Percentiles rank a stretch among this genome's conserved stretches.
Conservation (phyloP, 2,888 invertebrate species). For the Limnephilus marmoratus region DNA sequence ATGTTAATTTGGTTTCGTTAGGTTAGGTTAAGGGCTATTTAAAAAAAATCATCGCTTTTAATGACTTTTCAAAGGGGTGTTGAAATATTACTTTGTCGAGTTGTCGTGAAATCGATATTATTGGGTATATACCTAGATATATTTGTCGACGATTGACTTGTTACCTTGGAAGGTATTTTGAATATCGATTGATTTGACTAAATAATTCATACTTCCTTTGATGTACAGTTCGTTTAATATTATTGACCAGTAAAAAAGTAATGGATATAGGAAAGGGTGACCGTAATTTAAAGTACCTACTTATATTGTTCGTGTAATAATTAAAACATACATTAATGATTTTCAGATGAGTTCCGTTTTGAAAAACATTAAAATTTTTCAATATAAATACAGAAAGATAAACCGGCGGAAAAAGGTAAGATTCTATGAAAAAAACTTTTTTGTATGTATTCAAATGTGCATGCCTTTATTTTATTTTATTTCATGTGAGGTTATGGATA, state of each 20-base stretch:
- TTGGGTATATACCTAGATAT: too few species aligned
- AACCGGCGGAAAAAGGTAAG: slow-evolving; percentile 22
- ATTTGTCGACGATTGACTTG: not conserved
- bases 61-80: too few species aligned
- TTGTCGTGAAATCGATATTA: too few species aligned
- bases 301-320: not conserved
- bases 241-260: not conserved
- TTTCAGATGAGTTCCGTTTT: slow-evolving; percentile 15
- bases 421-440: not conserved
- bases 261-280: not conserved
- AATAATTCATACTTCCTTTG: not conserved
- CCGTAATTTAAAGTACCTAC: not conserved
- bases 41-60: too few species aligned
- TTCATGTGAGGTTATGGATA: not conserved
- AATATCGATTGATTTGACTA: not conserved
- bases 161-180: not conserved
- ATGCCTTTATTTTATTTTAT: not conserved
- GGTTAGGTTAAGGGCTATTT: too few species aligned
- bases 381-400: slow-evolving; percentile 17
- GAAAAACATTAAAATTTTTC: not conserved
- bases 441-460: not conserved
- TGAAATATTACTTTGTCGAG: too few species aligned
- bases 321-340: not conserved
- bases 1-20: too few species aligned
- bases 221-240: not conserved